These are phyloP conservation scores for Hycleus cichorii DNA, from an alignment of 1,140 invertebrate species.

Conservation along the genomic window DNA sequence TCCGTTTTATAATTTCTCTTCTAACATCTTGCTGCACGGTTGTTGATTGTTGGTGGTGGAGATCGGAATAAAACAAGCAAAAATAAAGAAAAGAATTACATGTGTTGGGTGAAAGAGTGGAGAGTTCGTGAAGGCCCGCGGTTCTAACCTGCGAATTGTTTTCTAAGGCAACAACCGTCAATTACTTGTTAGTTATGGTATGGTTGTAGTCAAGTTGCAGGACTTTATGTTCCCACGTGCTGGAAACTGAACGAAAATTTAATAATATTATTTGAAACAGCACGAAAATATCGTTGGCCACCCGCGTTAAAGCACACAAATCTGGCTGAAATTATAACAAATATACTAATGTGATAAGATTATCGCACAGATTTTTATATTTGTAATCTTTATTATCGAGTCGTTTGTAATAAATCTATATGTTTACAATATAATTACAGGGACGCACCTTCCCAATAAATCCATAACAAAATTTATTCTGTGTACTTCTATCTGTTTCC, in stretches of 20 bases:
- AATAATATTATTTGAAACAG: background rate
- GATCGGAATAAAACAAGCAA: too few species aligned
- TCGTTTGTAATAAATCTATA: too few species aligned
- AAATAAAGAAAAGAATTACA: background rate
- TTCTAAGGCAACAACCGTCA: background rate
- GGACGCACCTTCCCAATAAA: background rate
- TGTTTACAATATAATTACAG: too few species aligned
- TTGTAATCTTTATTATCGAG: too few species aligned
- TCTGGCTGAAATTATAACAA: too few species aligned
- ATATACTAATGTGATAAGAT: too few species aligned
- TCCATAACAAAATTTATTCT: slow-evolving; percentile 8
- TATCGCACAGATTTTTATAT: too few species aligned
- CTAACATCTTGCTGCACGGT: too few species aligned
- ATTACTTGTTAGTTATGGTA: slow-evolving; percentile 7
- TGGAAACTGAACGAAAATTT: background rate
- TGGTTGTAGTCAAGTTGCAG: background rate
- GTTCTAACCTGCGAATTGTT: slow-evolving; percentile 8
- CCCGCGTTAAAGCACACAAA: background rate
- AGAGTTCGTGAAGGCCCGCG: slow-evolving; percentile 1
- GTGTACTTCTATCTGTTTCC: slow-evolving; percentile 10
- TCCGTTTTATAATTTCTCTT: too few species aligned
- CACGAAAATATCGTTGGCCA: background rate
- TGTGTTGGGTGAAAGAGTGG: background rate
- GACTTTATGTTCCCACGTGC: slow-evolving; percentile 2
- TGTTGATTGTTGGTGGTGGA: too few species aligned